phyloP scores from a whole-genome alignment of 64 coral and sea anemone species.

The Exaiptasia diaphana region DNA sequence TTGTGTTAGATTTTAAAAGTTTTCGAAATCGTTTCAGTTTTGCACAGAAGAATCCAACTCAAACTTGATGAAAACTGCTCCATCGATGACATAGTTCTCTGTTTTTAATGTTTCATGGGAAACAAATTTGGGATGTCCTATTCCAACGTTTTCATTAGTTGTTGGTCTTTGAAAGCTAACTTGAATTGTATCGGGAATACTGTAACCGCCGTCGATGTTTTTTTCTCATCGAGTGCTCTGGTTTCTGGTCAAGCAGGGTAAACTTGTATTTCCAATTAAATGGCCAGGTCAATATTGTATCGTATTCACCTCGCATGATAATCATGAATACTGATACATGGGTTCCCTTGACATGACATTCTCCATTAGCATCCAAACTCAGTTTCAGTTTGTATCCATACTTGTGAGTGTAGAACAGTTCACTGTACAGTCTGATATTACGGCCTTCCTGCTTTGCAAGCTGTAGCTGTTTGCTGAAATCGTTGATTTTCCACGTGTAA shows the following conservation, averaged over 20 bases:
- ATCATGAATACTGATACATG: neutral
- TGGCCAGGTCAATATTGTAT: slow-evolving; percentile 25
- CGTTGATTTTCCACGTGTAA: neutral
- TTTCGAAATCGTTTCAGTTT: too few species aligned
- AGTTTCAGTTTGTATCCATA: slow-evolving; percentile 23
- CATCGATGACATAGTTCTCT: too few species aligned
- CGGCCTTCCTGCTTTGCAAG: neutral
- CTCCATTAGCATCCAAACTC: neutral
- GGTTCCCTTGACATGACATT: neutral
- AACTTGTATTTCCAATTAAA: neutral
- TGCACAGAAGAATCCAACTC: too few species aligned
- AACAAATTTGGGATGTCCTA: too few species aligned
- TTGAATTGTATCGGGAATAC: too few species aligned
- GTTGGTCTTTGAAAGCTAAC: too few species aligned
- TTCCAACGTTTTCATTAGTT: too few species aligned
- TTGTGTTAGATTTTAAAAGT: too few species aligned
- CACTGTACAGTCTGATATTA: neutral
- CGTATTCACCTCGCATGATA: slow-evolving; percentile 24
- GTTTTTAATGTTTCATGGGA: too few species aligned
- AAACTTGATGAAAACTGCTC: too few species aligned
- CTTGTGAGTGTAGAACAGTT: slow-evolving; percentile 10
- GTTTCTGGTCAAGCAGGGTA: slow-evolving; percentile 9
- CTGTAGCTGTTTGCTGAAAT: neutral
- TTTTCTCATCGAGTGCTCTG: neutral
- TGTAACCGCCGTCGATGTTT: too few species aligned